Evolutionary conservation across 2,797 vertebrate species (phyloP).

Genomic region (Eulemur rubriventer): DNA sequence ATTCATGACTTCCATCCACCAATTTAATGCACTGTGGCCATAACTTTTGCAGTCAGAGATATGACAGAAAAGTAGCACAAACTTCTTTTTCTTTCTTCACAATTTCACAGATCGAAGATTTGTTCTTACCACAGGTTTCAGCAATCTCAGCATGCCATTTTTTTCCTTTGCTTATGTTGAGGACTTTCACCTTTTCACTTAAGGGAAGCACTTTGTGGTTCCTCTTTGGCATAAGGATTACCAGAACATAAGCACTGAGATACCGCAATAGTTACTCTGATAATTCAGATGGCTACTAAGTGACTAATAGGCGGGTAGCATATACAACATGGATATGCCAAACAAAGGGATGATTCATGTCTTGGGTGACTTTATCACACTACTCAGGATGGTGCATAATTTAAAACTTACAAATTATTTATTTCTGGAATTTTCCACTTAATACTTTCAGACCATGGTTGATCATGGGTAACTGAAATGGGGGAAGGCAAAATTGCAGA

Average conservation of each 20-base stretch:
- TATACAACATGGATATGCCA: neutral
- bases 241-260: neutral
- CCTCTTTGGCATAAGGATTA: neutral
- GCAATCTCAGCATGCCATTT: neutral
- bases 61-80: neutral
- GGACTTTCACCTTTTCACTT: neutral
- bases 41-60: neutral
- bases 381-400: neutral
- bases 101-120: neutral
- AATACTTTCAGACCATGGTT: neutral
- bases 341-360: neutral
- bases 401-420: neutral
- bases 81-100: neutral
- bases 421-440: neutral
- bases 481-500: neutral
- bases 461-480: neutral
- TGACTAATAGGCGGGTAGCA: neutral
- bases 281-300: neutral
- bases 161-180: neutral
- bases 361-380: neutral
- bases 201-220: neutral
- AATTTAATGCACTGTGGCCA: neutral
- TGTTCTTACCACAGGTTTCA: neutral
- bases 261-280: neutral
- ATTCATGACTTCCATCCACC: neutral